These are phyloP conservation scores for Ditula angustiorana DNA, from an alignment of 2,888 invertebrate genomes.

Conservation along the genomic window DNA sequence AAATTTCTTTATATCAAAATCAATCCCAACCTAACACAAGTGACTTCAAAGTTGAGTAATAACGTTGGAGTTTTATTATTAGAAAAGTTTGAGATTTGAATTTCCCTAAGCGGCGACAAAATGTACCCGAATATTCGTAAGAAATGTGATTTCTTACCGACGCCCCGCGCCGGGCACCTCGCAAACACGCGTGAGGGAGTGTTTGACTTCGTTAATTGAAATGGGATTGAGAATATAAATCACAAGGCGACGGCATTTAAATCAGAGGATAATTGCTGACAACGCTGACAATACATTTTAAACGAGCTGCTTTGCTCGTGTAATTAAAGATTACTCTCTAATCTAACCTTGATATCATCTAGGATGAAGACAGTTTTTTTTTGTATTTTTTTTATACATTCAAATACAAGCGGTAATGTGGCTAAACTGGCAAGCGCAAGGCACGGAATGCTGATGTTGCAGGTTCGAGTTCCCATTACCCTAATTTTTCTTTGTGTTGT, in stretches of 20 bases:
- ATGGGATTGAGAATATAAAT: slow-evolving; percentile 21
- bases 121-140: slow-evolving; percentile 38
- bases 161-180: slow-evolving; percentile 9
- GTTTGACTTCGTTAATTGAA: slow-evolving; percentile 35
- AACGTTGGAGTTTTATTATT: slow-evolving; percentile 47
- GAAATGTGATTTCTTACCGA: slow-evolving; percentile 36
- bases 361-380: too few species aligned
- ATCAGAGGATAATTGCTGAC: slow-evolving; percentile 12
- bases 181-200: slow-evolving; percentile 24
- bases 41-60: slow-evolving; percentile 45
- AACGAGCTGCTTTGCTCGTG: background rate
- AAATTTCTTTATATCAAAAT: slow-evolving; percentile 21
- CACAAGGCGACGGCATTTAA: slow-evolving; percentile 9
- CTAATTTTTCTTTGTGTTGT: too few species aligned
- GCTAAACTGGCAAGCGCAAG: too few species aligned
- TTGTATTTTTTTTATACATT: too few species aligned
- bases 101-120: slow-evolving; percentile 40
- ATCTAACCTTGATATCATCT: too few species aligned
- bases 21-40: slow-evolving; percentile 16
- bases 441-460: too few species aligned
- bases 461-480: too few species aligned
- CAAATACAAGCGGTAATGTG: too few species aligned
- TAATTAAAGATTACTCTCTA: background rate
- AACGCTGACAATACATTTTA: background rate
- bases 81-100: slow-evolving; percentile 44